Base-by-base conservation (phyloP, 2,797 vertebrate species). In the Enoplosus armatus region DNA sequence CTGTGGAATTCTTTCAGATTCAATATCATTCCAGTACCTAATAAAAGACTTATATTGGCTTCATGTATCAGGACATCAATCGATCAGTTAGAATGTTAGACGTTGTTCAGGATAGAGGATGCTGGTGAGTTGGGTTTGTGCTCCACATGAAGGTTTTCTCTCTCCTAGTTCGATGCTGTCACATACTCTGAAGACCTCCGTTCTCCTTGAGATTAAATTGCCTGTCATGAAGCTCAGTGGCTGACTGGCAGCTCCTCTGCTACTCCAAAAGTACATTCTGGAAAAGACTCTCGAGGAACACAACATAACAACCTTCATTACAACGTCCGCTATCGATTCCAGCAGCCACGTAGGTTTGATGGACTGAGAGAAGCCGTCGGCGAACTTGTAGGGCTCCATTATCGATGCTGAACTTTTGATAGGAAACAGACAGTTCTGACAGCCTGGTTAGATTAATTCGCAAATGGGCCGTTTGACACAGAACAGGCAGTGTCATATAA, bases 181-280 rank as follows among this genome's bases (percentile, higher is more conserved):
- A 90, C 72, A 80, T 64, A 70, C 80, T 85, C 71, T 79, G 72
- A 87, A 85, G 83, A 80, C 88, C 82, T 85, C 87, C 72, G 16
- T 78, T 85, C 87, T 92, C 86, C 90, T 87, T 85, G 77, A 91
- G 87, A 92, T 93, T 89, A 94, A 94, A 94, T 93, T 93, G 91
- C 91, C 91, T 90, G 89, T 91, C 90, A 87, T 84, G 87, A 85
- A 69, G 77, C 84, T 75, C 71, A 2, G 58, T 43, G 45, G 77
- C 78, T 90, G 92, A 92, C 87, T 92, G 93, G 89, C 93, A 94
- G 90, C 88, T 92, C 66, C 80, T 90, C 89, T 72, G 77, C 90
- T 86, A 84, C 60, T 79, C 89, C 71, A 81, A 92, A 92, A 91
- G 84, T 80, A 80, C 85, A 82, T 83, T 88, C 80, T 81, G 81